Conservation (phyloP, 2,888 invertebrate genomes). For the Ecdyonurus torrentis region DNA sequence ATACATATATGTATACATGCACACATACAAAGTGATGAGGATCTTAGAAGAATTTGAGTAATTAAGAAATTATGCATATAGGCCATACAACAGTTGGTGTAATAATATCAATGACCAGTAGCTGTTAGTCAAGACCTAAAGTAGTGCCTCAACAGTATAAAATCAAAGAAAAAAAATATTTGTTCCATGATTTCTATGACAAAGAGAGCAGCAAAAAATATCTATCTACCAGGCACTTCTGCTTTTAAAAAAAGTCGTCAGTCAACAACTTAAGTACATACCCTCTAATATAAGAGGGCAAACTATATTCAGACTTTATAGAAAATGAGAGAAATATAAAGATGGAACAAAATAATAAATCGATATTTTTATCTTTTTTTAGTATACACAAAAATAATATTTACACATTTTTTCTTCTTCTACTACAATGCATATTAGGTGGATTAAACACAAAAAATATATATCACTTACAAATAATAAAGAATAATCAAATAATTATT, state of each 20-base stretch:
- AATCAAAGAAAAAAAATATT: not conserved
- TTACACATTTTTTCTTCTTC: too few species aligned
- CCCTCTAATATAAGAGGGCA: not conserved
- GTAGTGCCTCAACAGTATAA: not conserved
- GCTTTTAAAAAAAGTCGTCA: not conserved
- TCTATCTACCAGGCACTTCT: not conserved
- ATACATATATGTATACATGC: too few species aligned
- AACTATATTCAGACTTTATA: not conserved
- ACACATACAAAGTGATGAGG: too few species aligned
- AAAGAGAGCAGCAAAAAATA: not conserved
- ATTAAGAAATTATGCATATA: too few species aligned
- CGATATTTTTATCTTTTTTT: not conserved
- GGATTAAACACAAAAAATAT: too few species aligned
- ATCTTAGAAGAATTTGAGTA: too few species aligned
- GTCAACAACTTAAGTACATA: not conserved
- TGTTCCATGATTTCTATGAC: not conserved
- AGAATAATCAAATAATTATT: too few species aligned
- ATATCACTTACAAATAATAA: too few species aligned
- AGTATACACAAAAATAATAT: not conserved
- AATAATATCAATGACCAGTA: too few species aligned
- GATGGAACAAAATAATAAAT: not conserved
- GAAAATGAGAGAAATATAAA: too few species aligned
- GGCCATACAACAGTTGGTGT: too few species aligned
- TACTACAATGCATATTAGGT: too few species aligned
- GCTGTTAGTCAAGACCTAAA: not conserved